Evolutionary conservation across 1,140 invertebrate genomes (phyloP), one percentile per base, ranked within the genome.

Genomic region (Hirudo medicinalis): DNA sequence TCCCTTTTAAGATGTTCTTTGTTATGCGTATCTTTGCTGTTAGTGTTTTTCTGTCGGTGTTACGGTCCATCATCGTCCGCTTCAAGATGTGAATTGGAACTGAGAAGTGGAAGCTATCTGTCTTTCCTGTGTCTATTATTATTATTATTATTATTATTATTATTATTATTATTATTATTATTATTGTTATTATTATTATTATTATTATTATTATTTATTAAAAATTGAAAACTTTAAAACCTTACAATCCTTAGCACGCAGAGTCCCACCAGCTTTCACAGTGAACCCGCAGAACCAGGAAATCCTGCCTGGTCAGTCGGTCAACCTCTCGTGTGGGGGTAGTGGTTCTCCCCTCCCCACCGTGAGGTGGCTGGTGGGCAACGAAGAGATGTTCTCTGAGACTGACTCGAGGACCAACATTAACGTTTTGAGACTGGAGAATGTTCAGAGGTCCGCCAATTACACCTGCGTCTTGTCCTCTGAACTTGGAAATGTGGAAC

Each of bases 381-480:
- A 76, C 0, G 89, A 91, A 79, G 89, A 92, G 80, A 88, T 91
- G 75, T 86, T 91, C 60, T 89, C 90, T 0, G 87, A 78, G 15
- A 77, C 82, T 60, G 76, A 79, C 17, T 73, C 78, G 17, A 79
- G 83, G 8, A 82, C 85, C 57, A 86, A 86, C 2, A 79, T 79
- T 67, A 97, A 97, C 83, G 88, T 93, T 20, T 84, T 99, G 27
- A 85, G 88, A 72, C 79, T 98, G 74, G 88, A 86, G 19, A 88
- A 94, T 77, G 91, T 98, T 54, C 86, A 89, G 74, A 90, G 94
- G 78, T 91, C 91, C 0, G 91, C 90, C 11, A 97, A 97, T 82
- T 97, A 95, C 83, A 98, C 94, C 0, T 98, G 95, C 80, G 89
- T 94, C 53, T 94, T 95, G 0, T 88, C 89, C n/a, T 94, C 91